Conservation (phyloP, 2,888 invertebrate genomes). For the Cosmorhoe ocellata region DNA sequence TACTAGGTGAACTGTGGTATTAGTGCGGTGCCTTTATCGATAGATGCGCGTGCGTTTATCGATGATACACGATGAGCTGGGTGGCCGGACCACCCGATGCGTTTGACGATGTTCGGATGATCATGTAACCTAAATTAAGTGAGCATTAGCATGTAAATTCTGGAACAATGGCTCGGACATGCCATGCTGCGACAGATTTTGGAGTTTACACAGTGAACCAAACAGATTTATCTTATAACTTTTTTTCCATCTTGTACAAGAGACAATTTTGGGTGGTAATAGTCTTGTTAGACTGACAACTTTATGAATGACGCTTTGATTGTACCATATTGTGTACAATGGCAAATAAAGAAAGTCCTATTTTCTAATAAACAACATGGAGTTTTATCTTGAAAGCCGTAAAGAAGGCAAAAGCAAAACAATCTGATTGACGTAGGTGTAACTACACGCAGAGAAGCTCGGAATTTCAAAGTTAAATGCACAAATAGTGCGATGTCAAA, state of each 20-base stretch:
- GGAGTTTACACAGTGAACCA: slow-evolving; percentile 3
- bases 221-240: slow-evolving; percentile 18
- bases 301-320: not conserved
- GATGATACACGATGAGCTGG: slow-evolving; percentile 42
- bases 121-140: slow-evolving; percentile 58
- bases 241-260: slow-evolving; percentile 1
- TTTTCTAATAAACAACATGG: no score
- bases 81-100: slow-evolving; percentile 64
- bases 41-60: slow-evolving; percentile 40
- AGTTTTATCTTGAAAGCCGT: no score
- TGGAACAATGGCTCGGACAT: slow-evolving; percentile 49
- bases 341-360: no score
- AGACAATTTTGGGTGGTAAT: not conserved
- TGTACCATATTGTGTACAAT: no score
- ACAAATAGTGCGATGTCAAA: no score
- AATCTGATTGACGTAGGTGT: no score
- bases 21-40: slow-evolving; percentile 62
- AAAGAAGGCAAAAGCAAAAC: no score
- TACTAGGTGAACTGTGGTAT: slow-evolving; percentile 33
- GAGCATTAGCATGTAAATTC: slow-evolving; percentile 56
- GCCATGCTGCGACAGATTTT: slow-evolving; percentile 36
- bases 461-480: no score
- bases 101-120: slow-evolving; percentile 32
- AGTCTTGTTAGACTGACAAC: no score
- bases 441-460: no score